Conservation (phyloP, 2,797 vertebrate genomes). For the Enteromius paludinosus region DNA sequence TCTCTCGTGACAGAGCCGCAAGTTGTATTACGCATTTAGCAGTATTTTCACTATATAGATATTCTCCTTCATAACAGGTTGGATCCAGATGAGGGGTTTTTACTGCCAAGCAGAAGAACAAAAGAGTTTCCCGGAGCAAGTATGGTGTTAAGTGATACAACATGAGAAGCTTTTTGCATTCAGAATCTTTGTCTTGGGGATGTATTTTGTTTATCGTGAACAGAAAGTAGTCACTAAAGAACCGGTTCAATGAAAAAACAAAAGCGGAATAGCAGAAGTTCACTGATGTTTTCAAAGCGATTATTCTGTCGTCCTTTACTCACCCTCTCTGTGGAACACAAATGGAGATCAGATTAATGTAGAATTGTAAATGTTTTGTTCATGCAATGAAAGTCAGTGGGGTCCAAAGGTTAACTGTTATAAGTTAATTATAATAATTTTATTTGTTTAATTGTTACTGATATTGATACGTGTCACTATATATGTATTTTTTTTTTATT, state of each 20-base stretch:
- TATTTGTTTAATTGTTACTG: background rate
- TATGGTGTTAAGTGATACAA: slow-evolving; percentile 22
- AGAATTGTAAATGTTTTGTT: background rate
- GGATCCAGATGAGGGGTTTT: slow-evolving; percentile 14
- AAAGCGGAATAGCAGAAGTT: background rate
- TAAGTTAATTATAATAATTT: background rate
- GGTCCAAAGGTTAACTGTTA: background rate
- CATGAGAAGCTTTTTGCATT: background rate
- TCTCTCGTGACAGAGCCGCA: background rate
- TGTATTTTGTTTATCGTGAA: background rate
- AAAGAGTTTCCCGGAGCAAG: slow-evolving; percentile 61
- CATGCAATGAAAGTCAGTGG: background rate
- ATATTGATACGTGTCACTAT: background rate
- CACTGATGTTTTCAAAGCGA: background rate
- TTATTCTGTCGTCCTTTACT: background rate
- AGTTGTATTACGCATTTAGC: background rate
- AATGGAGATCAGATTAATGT: background rate
- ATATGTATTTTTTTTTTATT: background rate
- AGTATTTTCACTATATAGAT: slow-evolving; percentile 7
- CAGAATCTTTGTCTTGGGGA: background rate
- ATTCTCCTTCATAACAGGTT: slow-evolving; percentile 23
- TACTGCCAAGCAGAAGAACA: slow-evolving; percentile 39
- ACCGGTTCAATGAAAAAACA: background rate
- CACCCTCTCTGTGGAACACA: background rate
- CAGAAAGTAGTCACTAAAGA: background rate